Base-by-base conservation (phyloP, 2,888 invertebrate genomes). In the Venusia cambrica region DNA sequence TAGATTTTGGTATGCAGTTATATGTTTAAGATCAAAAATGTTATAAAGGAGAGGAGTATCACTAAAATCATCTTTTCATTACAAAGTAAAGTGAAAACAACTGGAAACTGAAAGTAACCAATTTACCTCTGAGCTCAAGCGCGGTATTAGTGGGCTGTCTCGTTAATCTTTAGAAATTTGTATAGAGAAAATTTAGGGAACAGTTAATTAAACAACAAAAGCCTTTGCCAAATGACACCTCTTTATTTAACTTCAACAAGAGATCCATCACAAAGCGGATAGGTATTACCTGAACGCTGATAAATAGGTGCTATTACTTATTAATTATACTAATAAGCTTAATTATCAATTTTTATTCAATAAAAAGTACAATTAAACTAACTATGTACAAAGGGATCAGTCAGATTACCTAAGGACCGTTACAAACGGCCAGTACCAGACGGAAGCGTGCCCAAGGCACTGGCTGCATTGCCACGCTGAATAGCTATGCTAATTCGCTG, bases 81-180 rank as follows among this genome's bases (percentile, higher is more conserved):
- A 24, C 18, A 25, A 17, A 21, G 12, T 34, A 34, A n/a, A n/a
- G n/a, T n/a, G n/a, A n/a, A n/a, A 34, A 20, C 14, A 27, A 34
- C 6, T 10, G n/a, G 25, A 12, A 36, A 44, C 30, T 33, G 20
- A 38, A 28, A 20, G 25, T 15, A 8, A 12, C 25, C 37, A 40
- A 38, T 44, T 47, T 44, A 48, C 47, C 36, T 41, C 12, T 4
- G 7, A 18, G 38, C 36, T 17, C 33, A 31, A 29, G 37, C 28
- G 7, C 28, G 22, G 44, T 54, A 58, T 60, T 54, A 60, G 52
- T 48, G 22, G 46, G 44, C 34, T 35, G 51, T 44, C 48, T 40
- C 52, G 49, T 62, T 55, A 56, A 70, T 68, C 62, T 63, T 52
- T 43, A 45, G 48, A 59, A 67, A 61, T 62, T 57, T 54, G 48